Percentiles rank a stretch among this genome's conserved stretches.
These are phyloP conservation scores for Burhinus bistriatus DNA, from an alignment of 2,113 vertebrate species.

Conservation along the genomic window DNA sequence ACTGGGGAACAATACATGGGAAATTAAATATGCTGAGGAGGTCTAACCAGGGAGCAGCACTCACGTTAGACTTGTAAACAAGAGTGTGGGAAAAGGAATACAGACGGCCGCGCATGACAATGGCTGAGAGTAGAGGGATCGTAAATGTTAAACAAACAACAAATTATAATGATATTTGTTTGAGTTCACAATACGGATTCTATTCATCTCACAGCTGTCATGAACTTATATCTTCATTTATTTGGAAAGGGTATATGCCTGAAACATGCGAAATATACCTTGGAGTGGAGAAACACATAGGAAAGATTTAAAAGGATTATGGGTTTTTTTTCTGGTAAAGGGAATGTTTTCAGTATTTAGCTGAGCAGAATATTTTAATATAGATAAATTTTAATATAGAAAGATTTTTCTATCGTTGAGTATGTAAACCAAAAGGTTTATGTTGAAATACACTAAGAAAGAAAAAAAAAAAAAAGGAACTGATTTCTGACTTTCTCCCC, in stretches of 20 bases:
- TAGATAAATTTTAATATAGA: not conserved
- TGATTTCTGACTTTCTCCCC: not conserved
- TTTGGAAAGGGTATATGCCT: not conserved
- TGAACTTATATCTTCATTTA: not conserved
- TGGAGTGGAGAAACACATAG: not conserved
- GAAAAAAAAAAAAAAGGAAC: not conserved
- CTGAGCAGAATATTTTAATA: not conserved
- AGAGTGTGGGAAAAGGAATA: not conserved
- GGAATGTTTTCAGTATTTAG: not conserved
- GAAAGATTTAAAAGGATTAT: not conserved
- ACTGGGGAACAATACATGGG: not conserved
- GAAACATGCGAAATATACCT: not conserved
- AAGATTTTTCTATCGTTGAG: not conserved
- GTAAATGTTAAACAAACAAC: slow-evolving; percentile 11
- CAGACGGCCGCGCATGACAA: not conserved
- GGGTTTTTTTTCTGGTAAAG: not conserved
- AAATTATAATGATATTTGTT: not conserved
- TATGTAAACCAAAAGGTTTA: not conserved
- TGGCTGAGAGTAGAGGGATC: not conserved
- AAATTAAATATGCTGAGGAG: slow-evolving; percentile 11
- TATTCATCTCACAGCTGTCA: not conserved
- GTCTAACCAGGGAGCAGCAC: not conserved
- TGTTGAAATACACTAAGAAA: not conserved
- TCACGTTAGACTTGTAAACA: not conserved
- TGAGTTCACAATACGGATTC: not conserved